Conservation (phyloP, 1,140 invertebrate genomes). For the Orchesella cincta region DNA sequence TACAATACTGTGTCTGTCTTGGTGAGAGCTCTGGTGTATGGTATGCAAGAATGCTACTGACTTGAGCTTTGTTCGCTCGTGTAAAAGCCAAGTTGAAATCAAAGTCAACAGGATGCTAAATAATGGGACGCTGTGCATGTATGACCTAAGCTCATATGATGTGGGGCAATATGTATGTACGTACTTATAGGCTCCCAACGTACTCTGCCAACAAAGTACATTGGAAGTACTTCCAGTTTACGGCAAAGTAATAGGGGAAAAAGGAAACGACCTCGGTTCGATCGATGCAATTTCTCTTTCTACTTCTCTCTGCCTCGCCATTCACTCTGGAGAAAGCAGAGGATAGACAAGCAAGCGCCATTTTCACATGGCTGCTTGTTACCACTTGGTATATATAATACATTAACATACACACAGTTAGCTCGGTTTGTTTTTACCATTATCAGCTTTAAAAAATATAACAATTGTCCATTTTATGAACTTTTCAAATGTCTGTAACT, state of each 20-base stretch:
- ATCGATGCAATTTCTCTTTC: slow-evolving; percentile 29
- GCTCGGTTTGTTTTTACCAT: neutral
- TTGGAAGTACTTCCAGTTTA: no score
- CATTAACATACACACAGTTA: neutral
- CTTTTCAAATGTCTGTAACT: slow-evolving; percentile 8
- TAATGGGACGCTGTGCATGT: no score
- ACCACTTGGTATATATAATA: neutral
- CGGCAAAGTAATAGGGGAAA: slow-evolving; percentile 4
- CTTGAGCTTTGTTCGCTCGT: no score
- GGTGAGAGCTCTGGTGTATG: no score
- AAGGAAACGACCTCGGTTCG: slow-evolving; percentile 14
- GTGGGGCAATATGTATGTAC: no score
- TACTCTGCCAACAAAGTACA: no score
- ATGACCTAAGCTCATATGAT: no score
- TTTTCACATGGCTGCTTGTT: slow-evolving; percentile 38
- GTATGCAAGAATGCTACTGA: no score
- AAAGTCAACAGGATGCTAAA: no score
- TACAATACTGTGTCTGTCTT: no score
- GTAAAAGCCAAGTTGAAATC: no score
- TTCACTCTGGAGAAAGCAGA: neutral
- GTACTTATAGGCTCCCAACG: no score
- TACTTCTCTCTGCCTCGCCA: neutral
- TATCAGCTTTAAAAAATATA: neutral
- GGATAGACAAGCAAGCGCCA: slow-evolving; percentile 33
- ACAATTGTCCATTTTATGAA: slow-evolving; percentile 4